These are phyloP conservation scores for Parascotia fuliginaria DNA, from an alignment of 2,888 invertebrate species.

Conservation along the genomic window DNA sequence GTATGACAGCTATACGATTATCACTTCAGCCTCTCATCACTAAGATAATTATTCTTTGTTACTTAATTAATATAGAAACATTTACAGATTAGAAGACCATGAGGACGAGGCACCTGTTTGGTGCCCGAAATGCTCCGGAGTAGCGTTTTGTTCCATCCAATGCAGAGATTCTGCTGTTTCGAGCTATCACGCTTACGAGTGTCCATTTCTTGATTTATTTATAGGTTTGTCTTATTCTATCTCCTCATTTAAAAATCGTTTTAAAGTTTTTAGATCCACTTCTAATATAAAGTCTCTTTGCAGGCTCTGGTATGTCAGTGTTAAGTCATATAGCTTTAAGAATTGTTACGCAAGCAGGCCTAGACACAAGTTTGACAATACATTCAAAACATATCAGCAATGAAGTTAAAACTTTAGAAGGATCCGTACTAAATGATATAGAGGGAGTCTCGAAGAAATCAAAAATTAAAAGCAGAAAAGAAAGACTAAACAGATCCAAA, in stretches of 20 bases:
- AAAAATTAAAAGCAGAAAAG: slow-evolving; percentile 75
- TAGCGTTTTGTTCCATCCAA: slow-evolving; percentile 90
- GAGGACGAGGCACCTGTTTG: slow-evolving; percentile 87
- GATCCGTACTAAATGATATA: slow-evolving; percentile 66
- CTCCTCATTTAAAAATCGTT: too few species aligned
- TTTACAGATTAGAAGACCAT: slow-evolving; percentile 60
- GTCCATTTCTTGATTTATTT: slow-evolving; percentile 89
- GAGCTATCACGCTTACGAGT: slow-evolving; percentile 91
- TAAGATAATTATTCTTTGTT: too few species aligned
- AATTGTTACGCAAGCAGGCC: slow-evolving; percentile 90
- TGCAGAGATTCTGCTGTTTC: slow-evolving; percentile 88
- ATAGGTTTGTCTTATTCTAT: slow-evolving; percentile 80
- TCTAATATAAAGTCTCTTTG: slow-evolving; percentile 18
- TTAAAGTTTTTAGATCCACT: too few species aligned
- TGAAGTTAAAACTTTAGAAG: slow-evolving; percentile 63
- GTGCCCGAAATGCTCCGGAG: slow-evolving; percentile 90
- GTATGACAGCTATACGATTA: too few species aligned
- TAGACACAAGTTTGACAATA: slow-evolving; percentile 77
- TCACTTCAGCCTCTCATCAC: too few species aligned
- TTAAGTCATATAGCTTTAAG: slow-evolving; percentile 91
- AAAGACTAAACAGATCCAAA: slow-evolving; percentile 71
- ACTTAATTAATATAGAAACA: neutral
- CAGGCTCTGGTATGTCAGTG: slow-evolving; percentile 92
- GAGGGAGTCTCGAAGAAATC: slow-evolving; percentile 73
- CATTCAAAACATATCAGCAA: slow-evolving; percentile 72